Conservation (phyloP, 2,888 invertebrate genomes). For the Nematopogon swammerdamellus region DNA sequence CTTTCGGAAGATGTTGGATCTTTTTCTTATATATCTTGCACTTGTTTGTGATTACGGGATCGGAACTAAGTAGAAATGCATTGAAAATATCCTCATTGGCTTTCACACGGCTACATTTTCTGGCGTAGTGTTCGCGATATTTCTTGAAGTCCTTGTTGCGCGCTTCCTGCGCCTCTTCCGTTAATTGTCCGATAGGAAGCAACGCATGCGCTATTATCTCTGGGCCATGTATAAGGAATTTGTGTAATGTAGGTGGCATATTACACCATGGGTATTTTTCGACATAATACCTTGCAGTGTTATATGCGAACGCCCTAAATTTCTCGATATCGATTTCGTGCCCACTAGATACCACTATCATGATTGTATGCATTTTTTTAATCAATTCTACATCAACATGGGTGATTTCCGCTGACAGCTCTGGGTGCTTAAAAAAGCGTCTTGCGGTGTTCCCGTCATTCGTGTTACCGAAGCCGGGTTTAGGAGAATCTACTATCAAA, state of each 20-base stretch:
- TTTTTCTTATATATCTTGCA: too few species aligned
- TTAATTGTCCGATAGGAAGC: slow-evolving; percentile 2
- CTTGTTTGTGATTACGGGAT: slow-evolving; percentile 6
- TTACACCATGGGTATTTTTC: slow-evolving; percentile 2
- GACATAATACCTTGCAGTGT: slow-evolving; percentile 2
- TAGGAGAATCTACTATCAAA: background rate
- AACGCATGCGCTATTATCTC: slow-evolving; percentile 2
- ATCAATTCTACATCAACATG: too few species aligned
- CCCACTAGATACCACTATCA: too few species aligned
- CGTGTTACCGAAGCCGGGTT: slow-evolving; percentile 2
- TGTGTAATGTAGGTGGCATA: slow-evolving; percentile 3
- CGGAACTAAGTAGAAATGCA: slow-evolving; percentile 6
- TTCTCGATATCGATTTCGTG: too few species aligned
- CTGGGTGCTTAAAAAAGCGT: background rate
- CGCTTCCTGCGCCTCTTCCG: slow-evolving; percentile 4
- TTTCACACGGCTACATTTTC: slow-evolving; percentile 6
- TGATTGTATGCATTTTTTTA: too few species aligned
- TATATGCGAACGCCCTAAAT: too few species aligned
- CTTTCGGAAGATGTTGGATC: too few species aligned
- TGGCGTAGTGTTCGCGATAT: slow-evolving; percentile 4
- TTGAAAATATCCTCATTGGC: slow-evolving; percentile 8
- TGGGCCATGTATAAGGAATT: slow-evolving; percentile 1
- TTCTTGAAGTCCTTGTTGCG: slow-evolving; percentile 3
- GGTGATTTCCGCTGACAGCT: too few species aligned
- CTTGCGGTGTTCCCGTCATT: slow-evolving; percentile 4